Evolutionary conservation across 2,888 invertebrate genomes (phyloP).

Genomic region (Hyposoter dolosus): DNA sequence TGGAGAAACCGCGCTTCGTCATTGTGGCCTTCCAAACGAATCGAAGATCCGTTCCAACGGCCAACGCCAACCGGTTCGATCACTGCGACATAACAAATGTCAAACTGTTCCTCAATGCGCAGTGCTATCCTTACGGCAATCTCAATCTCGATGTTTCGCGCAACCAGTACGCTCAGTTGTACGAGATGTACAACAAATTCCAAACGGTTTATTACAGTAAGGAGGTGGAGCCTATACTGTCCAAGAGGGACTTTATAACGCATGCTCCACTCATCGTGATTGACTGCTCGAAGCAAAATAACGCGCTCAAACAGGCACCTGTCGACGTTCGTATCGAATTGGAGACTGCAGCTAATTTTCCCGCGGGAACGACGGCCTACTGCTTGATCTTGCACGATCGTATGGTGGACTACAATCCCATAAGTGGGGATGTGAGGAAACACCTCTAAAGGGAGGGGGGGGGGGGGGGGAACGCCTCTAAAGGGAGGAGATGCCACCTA

Average conservation of each 20-base stretch:
- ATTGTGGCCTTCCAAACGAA: constrained; percentile 56
- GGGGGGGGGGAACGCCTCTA: background rate
- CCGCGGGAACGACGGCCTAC: background rate
- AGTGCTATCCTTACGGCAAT: background rate
- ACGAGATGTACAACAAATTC: constrained; percentile 61
- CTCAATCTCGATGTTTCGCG: too few relatives aligned
- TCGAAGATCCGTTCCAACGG: constrained; percentile 44
- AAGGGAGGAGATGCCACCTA: background rate
- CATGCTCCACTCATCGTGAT: constrained; percentile 12
- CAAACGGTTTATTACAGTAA: constrained; percentile 10
- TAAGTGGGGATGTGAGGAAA: constrained; percentile 15
- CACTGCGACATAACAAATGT: background rate
- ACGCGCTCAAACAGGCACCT: constrained; percentile 29
- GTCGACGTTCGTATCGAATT: constrained; percentile 18
- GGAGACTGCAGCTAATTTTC: constrained; percentile 5
- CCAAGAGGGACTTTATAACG: constrained; percentile 20
- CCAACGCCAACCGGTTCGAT: too few relatives aligned
- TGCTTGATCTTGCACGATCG: constrained; percentile 27
- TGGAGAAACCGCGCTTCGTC: constrained; percentile 49
- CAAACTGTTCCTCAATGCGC: too few relatives aligned
- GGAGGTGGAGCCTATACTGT: constrained; percentile 12
- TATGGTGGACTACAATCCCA: constrained; percentile 17
- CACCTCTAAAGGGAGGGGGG: background rate
- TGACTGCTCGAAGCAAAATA: too few relatives aligned
- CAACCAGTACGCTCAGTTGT: constrained; percentile 63